Conservation (phyloP, 2,797 vertebrate genomes). For the Anomalospiza imberbis region DNA sequence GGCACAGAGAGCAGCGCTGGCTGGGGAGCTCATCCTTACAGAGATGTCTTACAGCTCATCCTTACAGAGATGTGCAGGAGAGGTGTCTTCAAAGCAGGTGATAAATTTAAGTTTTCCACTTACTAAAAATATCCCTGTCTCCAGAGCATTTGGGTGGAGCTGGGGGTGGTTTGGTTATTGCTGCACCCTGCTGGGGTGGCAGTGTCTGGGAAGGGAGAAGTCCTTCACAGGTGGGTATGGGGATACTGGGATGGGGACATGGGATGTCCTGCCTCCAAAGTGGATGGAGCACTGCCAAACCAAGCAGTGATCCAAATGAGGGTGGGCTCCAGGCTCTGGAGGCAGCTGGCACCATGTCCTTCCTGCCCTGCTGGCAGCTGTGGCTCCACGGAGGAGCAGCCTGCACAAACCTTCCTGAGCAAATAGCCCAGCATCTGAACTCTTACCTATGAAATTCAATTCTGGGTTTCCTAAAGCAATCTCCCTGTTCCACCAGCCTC, state of each 20-base stretch:
- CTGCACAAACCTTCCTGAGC: background rate
- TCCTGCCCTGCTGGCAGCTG: accelerated
- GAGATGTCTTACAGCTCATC: background rate
- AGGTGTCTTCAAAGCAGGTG: background rate
- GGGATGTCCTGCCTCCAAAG: background rate
- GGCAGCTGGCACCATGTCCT: background rate
- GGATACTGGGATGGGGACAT: background rate
- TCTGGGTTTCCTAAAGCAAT: constrained; percentile 51
- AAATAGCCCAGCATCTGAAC: background rate
- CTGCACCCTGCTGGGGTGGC: background rate
- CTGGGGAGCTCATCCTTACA: background rate
- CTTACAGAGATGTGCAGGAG: background rate
- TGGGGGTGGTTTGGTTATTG: background rate
- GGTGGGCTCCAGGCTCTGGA: background rate
- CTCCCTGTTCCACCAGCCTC: constrained; percentile 32
- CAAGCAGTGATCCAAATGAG: accelerated
- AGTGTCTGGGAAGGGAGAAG: background rate
- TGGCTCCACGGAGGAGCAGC: background rate
- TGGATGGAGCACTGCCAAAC: background rate
- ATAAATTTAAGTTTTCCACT: background rate
- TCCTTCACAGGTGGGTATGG: accelerated
- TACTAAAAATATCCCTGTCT: background rate
- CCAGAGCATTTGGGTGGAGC: background rate
- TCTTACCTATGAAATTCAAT: constrained; percentile 22
- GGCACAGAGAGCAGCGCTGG: background rate